Evolutionary conservation across 2,888 invertebrate genomes (phyloP).

Genomic region (Parnassius glacialis): DNA sequence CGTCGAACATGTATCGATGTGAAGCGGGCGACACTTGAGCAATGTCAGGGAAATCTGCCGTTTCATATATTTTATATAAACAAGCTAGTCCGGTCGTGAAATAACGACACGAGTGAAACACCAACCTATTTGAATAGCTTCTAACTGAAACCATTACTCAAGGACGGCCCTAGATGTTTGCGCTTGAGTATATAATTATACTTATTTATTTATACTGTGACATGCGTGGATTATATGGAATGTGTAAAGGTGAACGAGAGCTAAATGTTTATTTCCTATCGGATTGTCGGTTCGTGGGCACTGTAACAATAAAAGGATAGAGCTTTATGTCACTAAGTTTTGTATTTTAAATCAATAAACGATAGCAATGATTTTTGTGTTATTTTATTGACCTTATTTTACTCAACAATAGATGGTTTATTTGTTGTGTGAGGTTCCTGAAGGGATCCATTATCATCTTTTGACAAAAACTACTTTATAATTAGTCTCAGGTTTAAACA

Average conservation of each 20-base stretch:
- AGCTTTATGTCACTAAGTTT: conserved; percentile 82
- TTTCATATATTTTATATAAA: conserved; percentile 38
- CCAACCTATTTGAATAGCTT: conserved; percentile 59
- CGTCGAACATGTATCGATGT: conserved; percentile 17
- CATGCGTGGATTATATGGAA: conserved; percentile 48
- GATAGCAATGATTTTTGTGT: conserved; percentile 71
- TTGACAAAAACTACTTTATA: too few relatives aligned
- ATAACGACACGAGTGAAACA: conserved; percentile 48
- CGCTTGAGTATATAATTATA: conserved; percentile 63
- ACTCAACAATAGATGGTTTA: too few relatives aligned
- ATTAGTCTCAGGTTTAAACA: too few relatives aligned
- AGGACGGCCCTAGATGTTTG: conserved; percentile 69
- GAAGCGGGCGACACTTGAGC: conserved; percentile 28
- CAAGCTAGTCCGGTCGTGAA: conserved; percentile 44
- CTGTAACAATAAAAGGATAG: conserved; percentile 81
- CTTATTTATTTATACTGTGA: conserved; percentile 73
- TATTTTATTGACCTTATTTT: conserved; percentile 7
- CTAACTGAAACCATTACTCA: conserved; percentile 55
- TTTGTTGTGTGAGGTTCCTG: too few relatives aligned
- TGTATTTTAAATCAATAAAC: conserved; percentile 82
- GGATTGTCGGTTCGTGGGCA: conserved; percentile 80
- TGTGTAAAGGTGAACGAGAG: conserved; percentile 58
- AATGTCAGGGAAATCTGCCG: conserved; percentile 51
- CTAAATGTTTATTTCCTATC: conserved; percentile 80
- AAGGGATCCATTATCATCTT: too few relatives aligned